These are phyloP conservation scores for Philaethria dido DNA, from an alignment of 2,888 invertebrate genomes.

Conservation along the genomic window DNA sequence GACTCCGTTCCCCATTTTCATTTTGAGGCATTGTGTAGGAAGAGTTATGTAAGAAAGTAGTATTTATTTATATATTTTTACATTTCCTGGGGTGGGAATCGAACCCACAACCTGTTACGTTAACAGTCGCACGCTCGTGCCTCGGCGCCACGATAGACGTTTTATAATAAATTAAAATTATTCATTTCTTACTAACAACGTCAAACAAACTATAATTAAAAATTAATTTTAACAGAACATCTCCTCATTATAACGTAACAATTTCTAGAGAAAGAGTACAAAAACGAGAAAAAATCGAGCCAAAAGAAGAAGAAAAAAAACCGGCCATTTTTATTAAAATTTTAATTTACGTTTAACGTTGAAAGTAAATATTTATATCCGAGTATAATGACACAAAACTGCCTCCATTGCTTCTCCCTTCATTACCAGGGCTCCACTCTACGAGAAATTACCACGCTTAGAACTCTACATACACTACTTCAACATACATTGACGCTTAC, in stretches of 20 bases:
- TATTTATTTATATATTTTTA: too few species aligned
- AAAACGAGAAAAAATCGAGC: too few species aligned
- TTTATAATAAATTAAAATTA: neutral
- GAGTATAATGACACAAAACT: slow-evolving; percentile 62
- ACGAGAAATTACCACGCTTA: slow-evolving; percentile 38
- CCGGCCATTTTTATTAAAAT: slow-evolving; percentile 53
- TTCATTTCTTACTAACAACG: neutral
- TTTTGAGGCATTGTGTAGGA: too few species aligned
- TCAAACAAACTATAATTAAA: neutral
- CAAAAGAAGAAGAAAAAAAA: slow-evolving; percentile 21
- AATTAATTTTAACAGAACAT: neutral
- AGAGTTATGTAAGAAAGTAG: too few species aligned
- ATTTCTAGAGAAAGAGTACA: slow-evolving; percentile 15
- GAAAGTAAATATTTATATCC: slow-evolving; percentile 63
- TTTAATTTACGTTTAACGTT: slow-evolving; percentile 62
- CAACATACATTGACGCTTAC: slow-evolving; percentile 47
- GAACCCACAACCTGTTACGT: neutral
- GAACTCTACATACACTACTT: neutral
- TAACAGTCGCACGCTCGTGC: neutral
- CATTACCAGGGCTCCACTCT: slow-evolving; percentile 62
- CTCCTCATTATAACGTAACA: slow-evolving; percentile 12
- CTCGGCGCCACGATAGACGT: too few species aligned
- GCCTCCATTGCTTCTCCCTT: slow-evolving; percentile 62
- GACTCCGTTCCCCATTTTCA: too few species aligned
- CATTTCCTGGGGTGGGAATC: too few species aligned